Conservation (phyloP, 92 coral and sea anemone genomes). For the Zoanthus sansibaricus region DNA sequence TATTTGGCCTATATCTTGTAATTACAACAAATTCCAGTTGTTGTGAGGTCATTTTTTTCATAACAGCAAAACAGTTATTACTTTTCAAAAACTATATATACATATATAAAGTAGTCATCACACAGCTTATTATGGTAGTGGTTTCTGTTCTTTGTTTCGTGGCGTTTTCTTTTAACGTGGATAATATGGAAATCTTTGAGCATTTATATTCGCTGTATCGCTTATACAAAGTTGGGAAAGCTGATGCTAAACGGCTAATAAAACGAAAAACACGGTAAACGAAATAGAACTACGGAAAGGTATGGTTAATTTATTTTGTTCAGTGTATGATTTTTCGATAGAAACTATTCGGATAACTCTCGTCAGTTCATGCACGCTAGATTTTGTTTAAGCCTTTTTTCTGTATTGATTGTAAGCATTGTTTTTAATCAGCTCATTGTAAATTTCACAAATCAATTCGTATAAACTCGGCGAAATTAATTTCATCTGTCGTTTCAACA, state of each 20-base stretch:
- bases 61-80: conserved; percentile 12
- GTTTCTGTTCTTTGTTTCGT: neutral
- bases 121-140: neutral
- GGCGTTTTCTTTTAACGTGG: neutral
- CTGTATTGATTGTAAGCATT: neutral
- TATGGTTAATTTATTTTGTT: neutral
- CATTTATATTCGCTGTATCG: neutral
- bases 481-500: conserved; percentile 4
- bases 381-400: neutral
- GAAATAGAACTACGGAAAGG: neutral
- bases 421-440: neutral
- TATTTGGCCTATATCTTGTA: no score
- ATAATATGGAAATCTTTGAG: neutral
- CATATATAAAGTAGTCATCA: neutral
- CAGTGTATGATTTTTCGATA: no score
- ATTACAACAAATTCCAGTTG: neutral
- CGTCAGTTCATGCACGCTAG: no score
- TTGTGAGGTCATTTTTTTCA: conserved; percentile 23
- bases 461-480: neutral
- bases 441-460: neutral
- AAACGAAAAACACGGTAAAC: neutral
- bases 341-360: neutral
- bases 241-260: neutral
- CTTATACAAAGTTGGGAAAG: neutral
- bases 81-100: neutral